Percentiles rank a stretch among this genome's conserved stretches.
These are phyloP conservation scores for Temnothorax unifasciatus DNA, from an alignment of 2,888 invertebrate species.

Conservation along the genomic window DNA sequence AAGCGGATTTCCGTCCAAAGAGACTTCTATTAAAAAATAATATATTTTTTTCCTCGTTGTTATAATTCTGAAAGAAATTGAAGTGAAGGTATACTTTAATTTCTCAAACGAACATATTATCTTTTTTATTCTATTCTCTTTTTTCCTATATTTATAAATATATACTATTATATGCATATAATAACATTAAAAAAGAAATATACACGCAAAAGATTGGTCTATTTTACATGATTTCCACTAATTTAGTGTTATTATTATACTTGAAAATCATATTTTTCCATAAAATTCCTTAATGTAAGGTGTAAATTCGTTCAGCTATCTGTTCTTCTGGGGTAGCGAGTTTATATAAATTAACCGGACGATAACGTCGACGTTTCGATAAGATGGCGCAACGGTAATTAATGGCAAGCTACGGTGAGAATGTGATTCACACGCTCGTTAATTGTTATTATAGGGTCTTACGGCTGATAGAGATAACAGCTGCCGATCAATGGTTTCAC, in stretches of 20 bases:
- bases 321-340: constrained; percentile 23
- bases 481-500: constrained; percentile 34
- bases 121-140: neutral
- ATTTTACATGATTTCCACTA: neutral
- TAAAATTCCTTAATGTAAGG: neutral
- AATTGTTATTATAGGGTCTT: constrained; percentile 43
- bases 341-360: constrained; percentile 55
- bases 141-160: neutral
- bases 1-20: neutral
- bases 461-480: constrained; percentile 34
- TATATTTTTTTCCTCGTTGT: neutral
- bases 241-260: neutral
- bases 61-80: neutral
- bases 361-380: constrained; percentile 50
- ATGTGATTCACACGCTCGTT: constrained; percentile 40
- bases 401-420: constrained; percentile 31
- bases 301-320: constrained; percentile 29
- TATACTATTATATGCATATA: neutral
- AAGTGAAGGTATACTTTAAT: neutral
- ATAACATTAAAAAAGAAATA: neutral
- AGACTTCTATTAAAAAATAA: neutral
- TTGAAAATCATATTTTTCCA: constrained; percentile 17
- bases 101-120: neutral
- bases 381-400: constrained; percentile 57
- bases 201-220: neutral